These are phyloP conservation scores for Melanostoma mellinum DNA, from an alignment of 2,888 invertebrate species.

Conservation along the genomic window DNA sequence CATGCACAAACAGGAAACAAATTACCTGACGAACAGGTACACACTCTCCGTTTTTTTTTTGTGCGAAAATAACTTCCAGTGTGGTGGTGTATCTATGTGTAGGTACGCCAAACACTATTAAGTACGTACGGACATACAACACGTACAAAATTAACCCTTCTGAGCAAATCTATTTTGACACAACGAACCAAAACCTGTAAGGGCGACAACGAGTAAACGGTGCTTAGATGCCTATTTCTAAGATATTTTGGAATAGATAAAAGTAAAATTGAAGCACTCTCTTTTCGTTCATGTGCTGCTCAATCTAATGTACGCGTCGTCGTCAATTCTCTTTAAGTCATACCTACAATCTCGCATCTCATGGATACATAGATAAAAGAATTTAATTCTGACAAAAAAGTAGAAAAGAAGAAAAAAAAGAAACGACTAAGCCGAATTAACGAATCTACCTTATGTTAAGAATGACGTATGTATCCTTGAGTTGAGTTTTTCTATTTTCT, in stretches of 20 bases:
- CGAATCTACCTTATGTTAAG: constrained; percentile 33
- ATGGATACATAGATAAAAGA: constrained; percentile 22
- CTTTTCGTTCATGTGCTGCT: not conserved
- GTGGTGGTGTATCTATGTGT: not conserved
- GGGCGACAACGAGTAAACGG: constrained; percentile 46
- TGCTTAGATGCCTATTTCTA: constrained; percentile 45
- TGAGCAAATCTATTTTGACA: constrained; percentile 48
- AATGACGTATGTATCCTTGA: constrained; percentile 27
- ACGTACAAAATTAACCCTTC: constrained; percentile 45
- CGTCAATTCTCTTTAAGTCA: constrained; percentile 33
- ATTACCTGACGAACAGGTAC: constrained; percentile 50
- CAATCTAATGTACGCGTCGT: no score
- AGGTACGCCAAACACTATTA: no score
- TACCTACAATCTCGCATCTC: constrained; percentile 12
- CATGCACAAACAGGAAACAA: constrained; percentile 44
- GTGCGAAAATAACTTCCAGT: constrained; percentile 31
- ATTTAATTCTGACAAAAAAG: constrained; percentile 16
- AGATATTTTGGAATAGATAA: constrained; percentile 41
- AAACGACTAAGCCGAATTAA: constrained; percentile 20
- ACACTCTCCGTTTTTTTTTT: constrained; percentile 6
- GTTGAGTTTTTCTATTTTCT: constrained; percentile 16
- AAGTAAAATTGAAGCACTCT: constrained; percentile 33
- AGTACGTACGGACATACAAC: constrained; percentile 2
- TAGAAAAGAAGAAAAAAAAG: constrained; percentile 30
- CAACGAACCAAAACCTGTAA: constrained; percentile 45